Evolutionary conservation across 92 coral and sea anemone species (phyloP), one percentile per base, ranked within the genome.

Genomic region (Virgularia gustaviana): DNA sequence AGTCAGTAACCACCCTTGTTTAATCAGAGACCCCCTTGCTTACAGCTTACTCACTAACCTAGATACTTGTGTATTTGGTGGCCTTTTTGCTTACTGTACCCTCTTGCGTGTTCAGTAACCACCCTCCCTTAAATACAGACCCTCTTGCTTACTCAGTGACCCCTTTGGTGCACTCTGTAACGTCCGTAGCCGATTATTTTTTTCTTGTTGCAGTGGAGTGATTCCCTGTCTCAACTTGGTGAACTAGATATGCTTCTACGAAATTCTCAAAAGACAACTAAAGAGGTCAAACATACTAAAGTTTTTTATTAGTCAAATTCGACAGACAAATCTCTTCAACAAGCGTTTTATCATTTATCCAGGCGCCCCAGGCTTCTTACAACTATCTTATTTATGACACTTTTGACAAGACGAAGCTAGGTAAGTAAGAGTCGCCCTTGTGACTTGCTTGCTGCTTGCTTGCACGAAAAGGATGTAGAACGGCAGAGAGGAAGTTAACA

Each of bases 341-440:
- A 8, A 10, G 6, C 22, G 55, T 47, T 4, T 15, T 4, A 47
- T 47, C 3, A 25, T 52, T 22, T 52, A 10, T 60, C 57, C 63
- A 90, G 97, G 74, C 36, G 33, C 72, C 83, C 59, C 76, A 80
- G 24, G 92, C 82, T 28, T 90, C 90, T 24, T 85, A 84, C 61
- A 94, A 88, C 73, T 94, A 80, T 38, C 71, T 91, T 54, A 86
- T 91, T 15, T 89, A 91, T 56, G 95, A 91, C 79, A 83, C 73
- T 60, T 76, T 91, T 68, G 90, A 85, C 66, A 84, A 84, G 41
- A 86, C 91, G 1, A 91, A 87, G 86, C 84, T 81, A 82, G 97
- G 97, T 91, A 64, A 70, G 59, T 12, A n/a, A 24, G 9, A 6
- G 22, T 9, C 18, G 10, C 8, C 12, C 15, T 9, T 29, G 22